These are phyloP conservation scores for Anthoscopus minutus DNA, from an alignment of 2,113 vertebrate species.

Conservation along the genomic window DNA sequence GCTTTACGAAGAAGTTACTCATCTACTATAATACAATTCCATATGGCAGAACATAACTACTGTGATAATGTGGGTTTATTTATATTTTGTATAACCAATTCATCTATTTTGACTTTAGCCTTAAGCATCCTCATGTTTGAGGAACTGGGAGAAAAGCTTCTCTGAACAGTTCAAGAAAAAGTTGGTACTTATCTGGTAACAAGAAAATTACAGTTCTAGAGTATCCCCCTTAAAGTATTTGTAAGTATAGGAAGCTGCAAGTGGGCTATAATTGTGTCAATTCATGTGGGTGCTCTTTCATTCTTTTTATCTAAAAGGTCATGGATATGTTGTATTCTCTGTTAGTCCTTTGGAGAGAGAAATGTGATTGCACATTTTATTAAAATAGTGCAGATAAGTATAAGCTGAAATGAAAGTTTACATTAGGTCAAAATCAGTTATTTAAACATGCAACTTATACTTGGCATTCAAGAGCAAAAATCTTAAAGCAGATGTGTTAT, in stretches of 20 bases:
- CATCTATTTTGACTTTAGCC: constrained; percentile 23
- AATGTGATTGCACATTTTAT: neutral
- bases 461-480: neutral
- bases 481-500: neutral
- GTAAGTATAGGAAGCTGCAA: neutral
- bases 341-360: neutral
- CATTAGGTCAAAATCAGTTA: neutral
- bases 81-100: neutral
- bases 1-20: neutral
- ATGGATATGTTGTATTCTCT: neutral
- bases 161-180: neutral
- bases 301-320: neutral
- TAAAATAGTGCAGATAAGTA: neutral
- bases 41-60: neutral
- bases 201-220: neutral
- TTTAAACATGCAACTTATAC: neutral
- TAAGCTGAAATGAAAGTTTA: neutral
- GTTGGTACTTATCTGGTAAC: neutral
- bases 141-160: neutral
- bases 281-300: neutral
- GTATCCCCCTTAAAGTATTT: neutral
- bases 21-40: neutral
- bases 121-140: neutral
- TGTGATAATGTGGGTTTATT: constrained; percentile 1
- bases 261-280: neutral